Percentiles rank a stretch among this genome's conserved stretches.
phyloP scores from a whole-genome alignment of 2,888 invertebrate species.

The Alviniconcha strummeri region DNA sequence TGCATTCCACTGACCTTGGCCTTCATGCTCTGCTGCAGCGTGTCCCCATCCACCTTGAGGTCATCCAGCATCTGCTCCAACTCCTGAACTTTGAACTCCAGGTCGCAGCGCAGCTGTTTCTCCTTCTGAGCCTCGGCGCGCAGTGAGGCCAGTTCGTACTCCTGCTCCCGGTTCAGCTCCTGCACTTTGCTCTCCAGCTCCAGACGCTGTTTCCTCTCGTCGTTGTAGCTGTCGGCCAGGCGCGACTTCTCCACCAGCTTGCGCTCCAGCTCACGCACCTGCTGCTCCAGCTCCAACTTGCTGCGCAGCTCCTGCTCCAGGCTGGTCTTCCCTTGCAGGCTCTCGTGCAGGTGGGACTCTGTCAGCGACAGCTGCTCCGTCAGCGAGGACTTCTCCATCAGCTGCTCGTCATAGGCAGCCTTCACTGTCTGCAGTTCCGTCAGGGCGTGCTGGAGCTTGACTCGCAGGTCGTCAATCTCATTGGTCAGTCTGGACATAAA shows the following conservation, averaged over 20 bases:
- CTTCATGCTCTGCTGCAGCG: slow-evolving; percentile 53
- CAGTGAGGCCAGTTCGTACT: slow-evolving; percentile 34
- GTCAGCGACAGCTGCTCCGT: slow-evolving; percentile 34
- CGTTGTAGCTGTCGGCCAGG: slow-evolving; percentile 47
- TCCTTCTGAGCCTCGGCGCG: slow-evolving; percentile 33
- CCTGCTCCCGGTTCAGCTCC: slow-evolving; percentile 37
- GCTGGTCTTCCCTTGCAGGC: slow-evolving; percentile 26
- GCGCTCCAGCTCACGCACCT: slow-evolving; percentile 28
- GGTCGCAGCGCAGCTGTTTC: slow-evolving; percentile 28
- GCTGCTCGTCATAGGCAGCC: slow-evolving; percentile 40
- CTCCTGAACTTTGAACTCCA: slow-evolving; percentile 54
- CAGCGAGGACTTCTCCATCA: slow-evolving; percentile 35
- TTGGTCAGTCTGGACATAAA: slow-evolving; percentile 44
- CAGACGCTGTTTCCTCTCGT: slow-evolving; percentile 55
- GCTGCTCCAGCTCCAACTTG: slow-evolving; percentile 21
- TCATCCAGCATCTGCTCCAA: slow-evolving; percentile 62
- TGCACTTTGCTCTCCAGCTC: slow-evolving; percentile 54
- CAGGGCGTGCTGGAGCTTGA: slow-evolving; percentile 60
- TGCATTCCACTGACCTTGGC: slow-evolving; percentile 48
- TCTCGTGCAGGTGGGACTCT: slow-evolving; percentile 35
- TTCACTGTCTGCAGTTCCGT: slow-evolving; percentile 60
- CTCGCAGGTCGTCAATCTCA: slow-evolving; percentile 61
- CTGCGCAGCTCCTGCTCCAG: slow-evolving; percentile 30
- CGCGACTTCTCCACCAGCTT: slow-evolving; percentile 36
- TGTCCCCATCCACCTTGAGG: slow-evolving; percentile 58